Base-by-base conservation (phyloP, 2,113 vertebrate genomes). In the Haplochromis burtoni region DNA sequence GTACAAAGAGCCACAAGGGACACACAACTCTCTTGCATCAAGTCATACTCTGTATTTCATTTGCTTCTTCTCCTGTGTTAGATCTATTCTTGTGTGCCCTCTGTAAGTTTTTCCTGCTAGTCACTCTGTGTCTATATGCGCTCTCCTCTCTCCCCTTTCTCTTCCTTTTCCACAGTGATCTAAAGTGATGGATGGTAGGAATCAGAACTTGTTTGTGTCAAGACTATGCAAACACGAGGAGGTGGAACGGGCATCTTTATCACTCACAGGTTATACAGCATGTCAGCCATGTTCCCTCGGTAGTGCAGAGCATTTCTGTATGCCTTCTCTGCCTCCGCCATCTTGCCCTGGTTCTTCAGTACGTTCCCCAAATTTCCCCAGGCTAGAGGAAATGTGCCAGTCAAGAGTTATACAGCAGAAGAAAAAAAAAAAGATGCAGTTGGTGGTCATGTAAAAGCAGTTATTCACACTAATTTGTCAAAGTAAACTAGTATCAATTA, bases 181-280 rank as follows among this genome's bases (percentile, higher is more conserved):
- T 88, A 81, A 13, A 53, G 47, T 84, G 88, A 88, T 86, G 66
- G 79, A 90, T 82, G 82, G 38, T 61, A 86, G 80, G 73, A 68
- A 80, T 91, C 47, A 11, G 26, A 83, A 51, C 9, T 38, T 2
- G 31, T 84, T 81, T 9, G 35, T 84, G 80, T 90, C 82, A 45
- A 49, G 88, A 45, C 79, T 47, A 49, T 59, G 66, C 79, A 87
- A 61, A 81, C 71, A 82, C 55, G 45, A 68, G 26, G 54, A n/a
- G n/a, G 45, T 5, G 51, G 63, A 68, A 19, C 14, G 2, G 55
- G 42, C 63, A n/a, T 83, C 66, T 86, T 4, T 45, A 82, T 73
- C 96, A 99, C 99, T 99, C 95, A 99, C 99, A 99, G 96, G 96
- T 99, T 99, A 94, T 99, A 99, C 92, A 99, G 97, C 98, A 99